Conservation (phyloP, 2,113 vertebrate species). For the Ophthalmolycus amberensis region DNA sequence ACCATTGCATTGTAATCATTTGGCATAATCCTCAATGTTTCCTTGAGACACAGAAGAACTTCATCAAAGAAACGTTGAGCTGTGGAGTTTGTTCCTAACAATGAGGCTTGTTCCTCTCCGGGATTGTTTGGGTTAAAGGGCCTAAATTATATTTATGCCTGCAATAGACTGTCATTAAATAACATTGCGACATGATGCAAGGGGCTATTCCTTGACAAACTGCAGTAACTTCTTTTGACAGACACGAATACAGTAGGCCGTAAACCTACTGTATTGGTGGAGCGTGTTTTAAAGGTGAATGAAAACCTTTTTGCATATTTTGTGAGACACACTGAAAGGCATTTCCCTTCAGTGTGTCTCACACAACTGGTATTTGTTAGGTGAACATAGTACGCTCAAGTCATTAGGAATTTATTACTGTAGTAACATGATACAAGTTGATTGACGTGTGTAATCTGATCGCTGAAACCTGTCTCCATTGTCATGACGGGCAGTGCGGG, state of each 20-base stretch:
- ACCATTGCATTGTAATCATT: background rate
- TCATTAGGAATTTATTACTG: constrained; percentile 23
- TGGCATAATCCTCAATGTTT: background rate
- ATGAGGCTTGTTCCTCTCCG: background rate
- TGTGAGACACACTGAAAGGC: background rate
- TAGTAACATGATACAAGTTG: constrained; percentile 8
- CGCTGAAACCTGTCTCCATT: background rate
- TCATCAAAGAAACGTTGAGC: background rate
- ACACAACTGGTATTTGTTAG: no score
- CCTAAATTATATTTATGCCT: background rate
- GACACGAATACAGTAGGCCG: background rate
- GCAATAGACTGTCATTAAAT: background rate
- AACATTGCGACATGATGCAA: background rate
- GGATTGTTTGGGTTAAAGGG: background rate
- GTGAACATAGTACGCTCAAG: background rate
- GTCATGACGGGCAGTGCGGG: background rate
- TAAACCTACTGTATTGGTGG: background rate
- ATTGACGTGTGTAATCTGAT: constrained; percentile 27
- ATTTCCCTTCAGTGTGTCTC: no score
- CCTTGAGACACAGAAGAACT: background rate
- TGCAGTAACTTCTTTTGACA: background rate
- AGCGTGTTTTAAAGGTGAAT: background rate
- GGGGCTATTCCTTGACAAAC: background rate
- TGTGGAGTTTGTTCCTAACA: background rate
- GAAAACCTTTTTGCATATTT: background rate